Percentiles rank a stretch among this genome's conserved stretches.
Evolutionary conservation across 2,888 invertebrate species (phyloP).

Genomic region (Nasonovia ribisnigri): DNA sequence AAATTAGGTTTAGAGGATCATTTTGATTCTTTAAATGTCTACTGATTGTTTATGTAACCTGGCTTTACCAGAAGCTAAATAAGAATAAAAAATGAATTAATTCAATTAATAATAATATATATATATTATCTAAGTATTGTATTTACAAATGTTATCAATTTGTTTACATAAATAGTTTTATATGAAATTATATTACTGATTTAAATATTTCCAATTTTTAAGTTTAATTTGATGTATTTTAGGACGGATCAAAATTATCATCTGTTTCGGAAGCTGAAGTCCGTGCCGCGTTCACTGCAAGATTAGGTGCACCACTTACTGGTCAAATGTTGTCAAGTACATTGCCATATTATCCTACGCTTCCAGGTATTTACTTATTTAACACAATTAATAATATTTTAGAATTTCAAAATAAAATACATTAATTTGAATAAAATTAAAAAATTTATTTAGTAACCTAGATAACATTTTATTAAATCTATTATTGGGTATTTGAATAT

Average conservation of each 20-base stretch:
- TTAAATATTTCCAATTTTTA: not conserved
- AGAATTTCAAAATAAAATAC: not conserved
- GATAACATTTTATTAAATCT: not conserved
- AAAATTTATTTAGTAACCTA: not conserved
- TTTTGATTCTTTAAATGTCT: not conserved
- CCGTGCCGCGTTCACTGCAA: constrained; percentile 78
- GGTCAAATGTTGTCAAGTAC: constrained; percentile 79
- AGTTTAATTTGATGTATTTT: constrained; percentile 42
- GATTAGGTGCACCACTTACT: constrained; percentile 77
- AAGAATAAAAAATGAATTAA: not conserved
- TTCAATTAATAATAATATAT: not conserved
- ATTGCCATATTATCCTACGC: constrained; percentile 79
- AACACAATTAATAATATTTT: not conserved
- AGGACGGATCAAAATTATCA: constrained; percentile 73
- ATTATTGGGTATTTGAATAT: not conserved
- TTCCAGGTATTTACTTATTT: constrained; percentile 71
- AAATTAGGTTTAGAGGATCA: no score
- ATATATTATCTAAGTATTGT: not conserved
- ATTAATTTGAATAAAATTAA: no score
- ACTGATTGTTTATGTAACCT: no score
- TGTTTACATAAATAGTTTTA: no score
- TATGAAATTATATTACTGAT: not conserved
- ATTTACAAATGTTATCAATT: no score
- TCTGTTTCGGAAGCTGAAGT: constrained; percentile 85
- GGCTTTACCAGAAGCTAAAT: not conserved